Conservation (phyloP, 2,888 invertebrate genomes). For the Cataglyphis altisquamis region DNA sequence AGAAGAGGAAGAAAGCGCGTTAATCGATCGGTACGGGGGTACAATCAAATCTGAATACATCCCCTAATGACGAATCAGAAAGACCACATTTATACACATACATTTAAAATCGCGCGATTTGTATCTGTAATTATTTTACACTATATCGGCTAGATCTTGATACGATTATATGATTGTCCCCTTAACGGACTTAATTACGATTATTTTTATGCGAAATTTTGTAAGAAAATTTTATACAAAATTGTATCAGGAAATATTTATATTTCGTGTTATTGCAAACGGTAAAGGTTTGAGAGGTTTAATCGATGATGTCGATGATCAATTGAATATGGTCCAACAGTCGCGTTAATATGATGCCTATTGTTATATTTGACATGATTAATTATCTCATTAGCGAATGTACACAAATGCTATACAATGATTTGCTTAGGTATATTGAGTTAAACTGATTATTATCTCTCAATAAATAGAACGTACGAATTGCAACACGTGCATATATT, state of each 20-base stretch:
- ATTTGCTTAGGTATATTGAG: slow-evolving; percentile 27
- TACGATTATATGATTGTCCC: background rate
- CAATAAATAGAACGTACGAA: background rate
- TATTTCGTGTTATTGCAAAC: background rate
- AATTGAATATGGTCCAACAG: slow-evolving; percentile 29
- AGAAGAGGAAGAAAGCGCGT: background rate
- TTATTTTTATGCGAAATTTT: background rate
- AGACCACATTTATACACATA: slow-evolving; percentile 9
- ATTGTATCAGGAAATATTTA: background rate
- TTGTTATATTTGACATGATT: slow-evolving; percentile 47
- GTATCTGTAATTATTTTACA: slow-evolving; percentile 19
- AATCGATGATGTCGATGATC: slow-evolving; percentile 16
- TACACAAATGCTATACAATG: background rate
- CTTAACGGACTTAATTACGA: background rate
- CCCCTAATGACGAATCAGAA: slow-evolving; percentile 38
- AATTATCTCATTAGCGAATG: slow-evolving; percentile 38
- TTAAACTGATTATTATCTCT: slow-evolving; percentile 16
- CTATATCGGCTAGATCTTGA: background rate
- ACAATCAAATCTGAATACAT: slow-evolving; percentile 39
- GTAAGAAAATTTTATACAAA: background rate
- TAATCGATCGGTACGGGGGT: slow-evolving; percentile 26
- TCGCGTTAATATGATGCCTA: slow-evolving; percentile 29
- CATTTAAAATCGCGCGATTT: background rate
- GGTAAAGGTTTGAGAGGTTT: background rate
- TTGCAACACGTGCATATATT: background rate